Evolutionary conservation across 2,113 vertebrate species (phyloP).

Genomic region (Heterotilapia buettikoferi): DNA sequence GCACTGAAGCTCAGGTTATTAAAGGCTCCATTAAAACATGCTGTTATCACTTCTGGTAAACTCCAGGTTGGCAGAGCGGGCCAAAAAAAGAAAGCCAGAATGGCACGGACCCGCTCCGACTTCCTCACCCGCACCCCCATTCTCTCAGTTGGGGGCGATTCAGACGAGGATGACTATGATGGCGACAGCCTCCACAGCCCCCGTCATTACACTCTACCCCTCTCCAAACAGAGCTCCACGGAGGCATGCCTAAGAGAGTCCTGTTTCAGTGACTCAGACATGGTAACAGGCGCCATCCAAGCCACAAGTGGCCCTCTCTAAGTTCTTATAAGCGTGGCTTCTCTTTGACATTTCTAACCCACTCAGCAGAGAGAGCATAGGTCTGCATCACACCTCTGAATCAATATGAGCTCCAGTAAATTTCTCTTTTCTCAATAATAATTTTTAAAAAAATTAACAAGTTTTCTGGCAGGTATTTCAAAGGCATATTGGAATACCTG

Average conservation of each 20-base stretch:
- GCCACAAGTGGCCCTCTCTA: slow-evolving; percentile 34
- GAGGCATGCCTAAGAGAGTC: slow-evolving; percentile 80
- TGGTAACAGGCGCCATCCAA: slow-evolving; percentile 80
- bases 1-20: neutral
- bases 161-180: slow-evolving; percentile 91
- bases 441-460: neutral
- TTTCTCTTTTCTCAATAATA: neutral
- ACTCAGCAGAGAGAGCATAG: slow-evolving; percentile 61
- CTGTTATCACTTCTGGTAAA: slow-evolving; percentile 73
- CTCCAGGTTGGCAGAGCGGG: slow-evolving; percentile 76
- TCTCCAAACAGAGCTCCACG: slow-evolving; percentile 74
- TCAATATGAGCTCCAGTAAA: slow-evolving; percentile 13
- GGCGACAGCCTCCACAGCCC: slow-evolving; percentile 79
- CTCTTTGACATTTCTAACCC: slow-evolving; percentile 73
- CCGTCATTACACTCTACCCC: slow-evolving; percentile 72
- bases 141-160: slow-evolving; percentile 86
- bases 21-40: slow-evolving; percentile 38
- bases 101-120: slow-evolving; percentile 98
- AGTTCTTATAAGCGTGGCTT: slow-evolving; percentile 43
- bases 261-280: slow-evolving; percentile 99
- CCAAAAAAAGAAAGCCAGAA: slow-evolving; percentile 99
- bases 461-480: slow-evolving; percentile 3
- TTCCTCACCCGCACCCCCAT: slow-evolving; percentile 95
- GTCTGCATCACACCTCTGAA: slow-evolving; percentile 63
- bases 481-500: neutral